Base-by-base conservation (phyloP, 1,140 invertebrate genomes). In the Eufriesea mexicana region DNA sequence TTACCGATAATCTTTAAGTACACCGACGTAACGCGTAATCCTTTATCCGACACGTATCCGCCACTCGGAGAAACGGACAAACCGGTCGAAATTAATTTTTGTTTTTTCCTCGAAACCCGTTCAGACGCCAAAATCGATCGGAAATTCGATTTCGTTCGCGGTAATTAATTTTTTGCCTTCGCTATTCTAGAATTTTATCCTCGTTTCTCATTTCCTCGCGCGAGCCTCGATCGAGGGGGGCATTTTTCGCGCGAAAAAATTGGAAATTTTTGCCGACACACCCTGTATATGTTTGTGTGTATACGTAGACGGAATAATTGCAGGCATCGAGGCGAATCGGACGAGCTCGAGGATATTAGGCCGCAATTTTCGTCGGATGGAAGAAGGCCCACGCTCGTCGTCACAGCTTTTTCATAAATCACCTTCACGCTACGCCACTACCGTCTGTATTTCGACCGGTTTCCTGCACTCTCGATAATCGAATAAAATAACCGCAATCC, bases 321-420 rank as follows among this genome's bases (percentile, higher is more conserved):
- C 51, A 64, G 35, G 62, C 61, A 78, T 78, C 75, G 75, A 78
- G 61, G 75, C 75, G 75, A 78, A 68, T 78, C 75, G 75, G 61
- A 68, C 72, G 72, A 61, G 72, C 72, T 74, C 55, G 72, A 68
- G 66, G 67, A 79, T 79, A 79, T 79, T 59, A 71, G 77, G 67
- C 45, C 55, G 77, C 64, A 59, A 79, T 79, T 79, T 79, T 79
- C 45, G 55, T 72, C 42, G 42, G 55, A 74, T 74, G 72, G 49
- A 72, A 57, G 73, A 72, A 49, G 70, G 55, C n/a, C 55, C 72
- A 18, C 14, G 55, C 55, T 47, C 23, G 71, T 57, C 35, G 72
- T 71, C 42, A 54, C 49, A 68, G n/a, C 67, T 71, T 70, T 79
- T 79, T 79, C 67, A 79, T 71, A 79, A 79, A 68, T 68, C 77